Evolutionary conservation across 2,888 invertebrate genomes (phyloP).

Genomic region (Campoplex capitator): DNA sequence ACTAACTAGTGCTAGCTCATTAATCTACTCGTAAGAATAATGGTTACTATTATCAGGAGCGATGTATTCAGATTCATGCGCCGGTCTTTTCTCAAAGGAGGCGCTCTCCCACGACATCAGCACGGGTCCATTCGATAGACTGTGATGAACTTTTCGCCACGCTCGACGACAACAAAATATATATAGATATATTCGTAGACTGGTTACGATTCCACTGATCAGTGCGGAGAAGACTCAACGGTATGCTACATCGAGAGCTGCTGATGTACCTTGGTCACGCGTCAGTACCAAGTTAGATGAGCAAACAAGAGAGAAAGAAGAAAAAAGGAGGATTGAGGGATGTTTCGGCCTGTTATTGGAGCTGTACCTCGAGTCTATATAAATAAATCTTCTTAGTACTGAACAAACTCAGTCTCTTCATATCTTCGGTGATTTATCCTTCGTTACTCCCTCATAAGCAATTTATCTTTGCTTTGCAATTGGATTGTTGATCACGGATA

Average conservation of each 20-base stretch:
- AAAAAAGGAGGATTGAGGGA: constrained; percentile 63
- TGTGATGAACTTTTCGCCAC: constrained; percentile 64
- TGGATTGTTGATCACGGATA: not conserved
- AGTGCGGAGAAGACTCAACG: constrained; percentile 72
- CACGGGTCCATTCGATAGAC: constrained; percentile 27
- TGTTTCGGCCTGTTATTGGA: constrained; percentile 75
- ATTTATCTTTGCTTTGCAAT: not conserved
- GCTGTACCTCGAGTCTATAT: constrained; percentile 76
- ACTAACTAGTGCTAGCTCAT: not conserved
- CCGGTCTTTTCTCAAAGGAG: constrained; percentile 11
- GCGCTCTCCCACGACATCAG: constrained; percentile 64
- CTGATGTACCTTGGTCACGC: constrained; percentile 81
- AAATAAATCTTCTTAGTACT: constrained; percentile 78
- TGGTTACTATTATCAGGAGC: not conserved
- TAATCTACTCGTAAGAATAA: not conserved
- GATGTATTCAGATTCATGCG: not conserved
- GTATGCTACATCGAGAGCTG: constrained; percentile 71
- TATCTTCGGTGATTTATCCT: constrained; percentile 72
- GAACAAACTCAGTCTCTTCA: constrained; percentile 77
- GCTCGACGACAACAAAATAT: constrained; percentile 65
- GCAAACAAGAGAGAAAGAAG: constrained; percentile 54
- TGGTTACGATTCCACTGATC: constrained; percentile 70
- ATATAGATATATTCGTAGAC: constrained; percentile 3
- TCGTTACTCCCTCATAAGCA: constrained; percentile 24
- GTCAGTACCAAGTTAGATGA: constrained; percentile 82